Evolutionary conservation across 1,140 invertebrate genomes (phyloP), one percentile per base, ranked within the genome.

Genomic region (Danaus plexippus): DNA sequence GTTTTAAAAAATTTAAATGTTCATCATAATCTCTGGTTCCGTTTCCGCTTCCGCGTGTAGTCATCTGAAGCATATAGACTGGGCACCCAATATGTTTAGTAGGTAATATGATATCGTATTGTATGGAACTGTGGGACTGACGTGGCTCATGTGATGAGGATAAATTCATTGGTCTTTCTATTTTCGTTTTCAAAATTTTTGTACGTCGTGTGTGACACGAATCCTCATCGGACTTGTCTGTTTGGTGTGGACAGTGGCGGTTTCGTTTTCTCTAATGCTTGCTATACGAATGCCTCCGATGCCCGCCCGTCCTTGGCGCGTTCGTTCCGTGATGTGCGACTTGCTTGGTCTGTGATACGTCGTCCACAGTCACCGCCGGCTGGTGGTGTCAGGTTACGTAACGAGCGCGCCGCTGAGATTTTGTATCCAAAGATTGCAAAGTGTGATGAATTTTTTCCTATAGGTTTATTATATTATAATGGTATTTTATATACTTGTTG

Each of bases 351-450:
- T 58, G 52, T 53, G 56, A 63, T 63, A 40, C 15, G 2, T 45
- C 0, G 48, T 52, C 56, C 12, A 32, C 10, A 15, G 13, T 11
- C 41, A 15, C n/a, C 11, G 50, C 42, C n/a, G 40, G 11, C 43
- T 9, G 44, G 41, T 1, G 42, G 45, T 12, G 22, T 44, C 46
- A 62, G 11, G 54, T 57, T 60, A 53, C 50, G 18, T 11, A 47
- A 47, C 54, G 41, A 57, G 11, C 43, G 52, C 60, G 43, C 54
- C 51, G 40, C 43, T 58, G 54, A 59, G 60, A 73, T 77, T 80
- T 82, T 82, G 80, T 85, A 83, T 85, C 82, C 82, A 85, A 85
- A 85, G 80, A 85, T 81, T 80, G 77, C 73, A 73, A 71, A 74
- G 77, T 85, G 79, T 85, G 80, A 81, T 83, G 74, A 61, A 59